Conservation (phyloP, 1,140 invertebrate species). For the Dysdera silvatica region DNA sequence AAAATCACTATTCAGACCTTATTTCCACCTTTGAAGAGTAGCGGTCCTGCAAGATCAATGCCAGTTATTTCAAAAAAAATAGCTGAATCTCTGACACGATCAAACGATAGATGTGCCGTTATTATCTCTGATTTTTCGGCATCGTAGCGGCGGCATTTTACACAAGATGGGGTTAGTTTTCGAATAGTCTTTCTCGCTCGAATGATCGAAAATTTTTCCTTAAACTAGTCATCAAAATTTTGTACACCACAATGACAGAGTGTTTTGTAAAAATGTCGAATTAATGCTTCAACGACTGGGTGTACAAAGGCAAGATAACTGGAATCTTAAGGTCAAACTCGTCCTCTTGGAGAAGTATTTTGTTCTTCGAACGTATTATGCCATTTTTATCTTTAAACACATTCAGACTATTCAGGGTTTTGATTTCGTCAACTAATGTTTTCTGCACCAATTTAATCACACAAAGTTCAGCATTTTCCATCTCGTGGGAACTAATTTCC, state of each 20-base stretch:
- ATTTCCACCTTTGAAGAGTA: conserved; percentile 31
- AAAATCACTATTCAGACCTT: conserved; percentile 1
- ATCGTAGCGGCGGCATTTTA: background rate
- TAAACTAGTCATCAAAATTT: background rate
- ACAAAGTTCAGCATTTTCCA: background rate
- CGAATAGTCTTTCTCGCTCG: background rate
- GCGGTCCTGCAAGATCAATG: conserved; percentile 38
- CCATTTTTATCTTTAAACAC: background rate
- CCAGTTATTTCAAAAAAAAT: conserved; percentile 38
- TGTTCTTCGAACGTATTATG: background rate
- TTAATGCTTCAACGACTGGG: background rate
- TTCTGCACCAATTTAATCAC: background rate
- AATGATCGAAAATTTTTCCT: background rate
- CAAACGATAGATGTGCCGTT: conserved; percentile 26
- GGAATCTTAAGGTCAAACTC: background rate
- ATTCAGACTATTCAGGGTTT: background rate
- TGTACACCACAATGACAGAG: background rate
- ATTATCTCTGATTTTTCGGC: background rate
- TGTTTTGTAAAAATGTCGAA: background rate
- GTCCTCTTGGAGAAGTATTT: background rate
- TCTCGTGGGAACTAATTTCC: background rate
- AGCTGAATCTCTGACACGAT: conserved; percentile 32
- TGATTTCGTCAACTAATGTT: background rate
- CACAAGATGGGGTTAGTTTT: background rate
- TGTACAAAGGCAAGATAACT: background rate